A percentile compares a stretch with the other conserved stretches of the same genome.
phyloP scores from a whole-genome alignment of 2,113 vertebrate species.

The Melanocharis versteri region DNA sequence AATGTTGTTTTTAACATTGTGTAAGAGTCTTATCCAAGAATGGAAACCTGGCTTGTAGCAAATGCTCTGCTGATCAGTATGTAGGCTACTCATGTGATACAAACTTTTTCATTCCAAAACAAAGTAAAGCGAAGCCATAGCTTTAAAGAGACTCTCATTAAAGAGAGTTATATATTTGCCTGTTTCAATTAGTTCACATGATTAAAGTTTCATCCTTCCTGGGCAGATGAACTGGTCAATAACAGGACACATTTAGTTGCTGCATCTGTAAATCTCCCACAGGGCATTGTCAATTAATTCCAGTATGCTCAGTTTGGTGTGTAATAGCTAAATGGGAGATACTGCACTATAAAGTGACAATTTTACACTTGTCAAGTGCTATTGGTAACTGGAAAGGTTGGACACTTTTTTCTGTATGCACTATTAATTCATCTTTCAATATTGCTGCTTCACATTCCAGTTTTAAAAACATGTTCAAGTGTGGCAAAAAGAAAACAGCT shows the following conservation, averaged over 20 bases:
- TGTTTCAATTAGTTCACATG: background rate
- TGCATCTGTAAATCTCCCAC: background rate
- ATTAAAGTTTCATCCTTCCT: background rate
- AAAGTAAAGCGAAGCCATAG: background rate
- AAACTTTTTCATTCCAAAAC: background rate
- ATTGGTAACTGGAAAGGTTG: background rate
- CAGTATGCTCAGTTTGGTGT: background rate
- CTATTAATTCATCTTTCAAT: background rate
- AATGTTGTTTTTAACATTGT: background rate
- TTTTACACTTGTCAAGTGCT: background rate
- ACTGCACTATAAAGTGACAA: background rate
- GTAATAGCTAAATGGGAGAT: background rate
- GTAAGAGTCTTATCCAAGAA: background rate
- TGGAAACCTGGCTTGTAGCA: background rate
- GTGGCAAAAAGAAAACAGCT: conserved; percentile 68
- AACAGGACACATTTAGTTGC: background rate
- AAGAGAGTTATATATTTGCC: background rate
- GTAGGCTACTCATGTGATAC: background rate
- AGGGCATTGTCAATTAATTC: background rate
- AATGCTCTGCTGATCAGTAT: background rate
- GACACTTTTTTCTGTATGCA: background rate
- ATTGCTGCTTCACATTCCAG: conserved; percentile 63
- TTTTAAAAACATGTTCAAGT: conserved; percentile 78
- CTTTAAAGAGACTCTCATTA: background rate
- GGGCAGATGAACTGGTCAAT: background rate